A percentile compares a stretch with the other conserved stretches of the same genome.
Conservation (phyloP, 1,140 invertebrate species). For the Drosophila repletoides region DNA sequence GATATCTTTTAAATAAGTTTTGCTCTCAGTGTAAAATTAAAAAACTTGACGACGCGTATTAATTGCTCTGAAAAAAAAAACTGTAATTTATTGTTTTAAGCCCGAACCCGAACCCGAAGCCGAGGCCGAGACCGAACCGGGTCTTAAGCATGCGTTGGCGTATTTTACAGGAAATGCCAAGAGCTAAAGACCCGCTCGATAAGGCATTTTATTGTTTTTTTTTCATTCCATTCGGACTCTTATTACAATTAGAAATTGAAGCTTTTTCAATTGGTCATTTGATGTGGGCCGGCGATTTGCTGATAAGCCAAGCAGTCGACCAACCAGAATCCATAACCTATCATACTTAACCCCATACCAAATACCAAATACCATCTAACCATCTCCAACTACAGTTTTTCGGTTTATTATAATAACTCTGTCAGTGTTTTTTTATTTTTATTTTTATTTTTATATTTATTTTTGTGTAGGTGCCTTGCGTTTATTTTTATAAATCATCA, state of each 20-base stretch:
- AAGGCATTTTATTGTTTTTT: slow-evolving; percentile 16
- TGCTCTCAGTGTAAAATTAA: too few species aligned
- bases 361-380: background rate
- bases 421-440: background rate
- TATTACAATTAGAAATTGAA: slow-evolving; percentile 35
- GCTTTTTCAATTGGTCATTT: slow-evolving; percentile 34
- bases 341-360: background rate
- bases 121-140: too few species aligned
- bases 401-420: background rate
- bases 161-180: slow-evolving; percentile 51
- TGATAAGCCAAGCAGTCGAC: slow-evolving; percentile 22
- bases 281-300: slow-evolving; percentile 21
- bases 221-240: slow-evolving; percentile 21
- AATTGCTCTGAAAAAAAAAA: slow-evolving; percentile 58
- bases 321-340: slow-evolving; percentile 10
- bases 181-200: slow-evolving; percentile 24
- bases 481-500: slow-evolving; percentile 51
- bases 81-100: slow-evolving; percentile 68
- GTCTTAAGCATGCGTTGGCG: slow-evolving; percentile 34
- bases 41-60: slow-evolving; percentile 61
- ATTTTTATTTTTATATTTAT: background rate
- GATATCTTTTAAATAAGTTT: too few species aligned
- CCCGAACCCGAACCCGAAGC: slow-evolving; percentile 21
- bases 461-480: slow-evolving; percentile 35
- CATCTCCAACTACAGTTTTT: background rate